Percentiles rank a stretch among this genome's conserved stretches.
Conservation (phyloP, 2,797 vertebrate species). For the Psittacula echo region DNA sequence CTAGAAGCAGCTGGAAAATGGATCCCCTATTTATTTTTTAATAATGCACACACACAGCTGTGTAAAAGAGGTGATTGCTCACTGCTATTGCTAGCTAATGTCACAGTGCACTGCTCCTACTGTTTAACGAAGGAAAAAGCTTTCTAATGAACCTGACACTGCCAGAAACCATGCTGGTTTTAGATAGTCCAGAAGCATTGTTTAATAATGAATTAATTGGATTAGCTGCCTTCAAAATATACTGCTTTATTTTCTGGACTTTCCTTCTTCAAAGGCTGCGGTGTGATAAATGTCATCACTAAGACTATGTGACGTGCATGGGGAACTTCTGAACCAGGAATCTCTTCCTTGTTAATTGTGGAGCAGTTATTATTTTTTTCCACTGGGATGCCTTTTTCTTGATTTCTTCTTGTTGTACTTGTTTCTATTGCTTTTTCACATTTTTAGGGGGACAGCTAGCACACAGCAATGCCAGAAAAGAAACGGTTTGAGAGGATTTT, state of each 20-base stretch:
- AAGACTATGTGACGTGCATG: constrained; percentile 13
- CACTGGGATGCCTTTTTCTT: background rate
- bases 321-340: constrained; percentile 40
- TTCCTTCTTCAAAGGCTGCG: constrained; percentile 39
- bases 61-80: background rate
- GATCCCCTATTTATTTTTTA: constrained; percentile 34
- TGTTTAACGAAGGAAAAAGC: constrained; percentile 37
- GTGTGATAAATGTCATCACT: constrained; percentile 68
- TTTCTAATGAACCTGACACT: constrained; percentile 46
- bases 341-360: constrained; percentile 59
- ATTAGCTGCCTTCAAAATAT: constrained; percentile 65
- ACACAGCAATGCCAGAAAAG: background rate
- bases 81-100: background rate
- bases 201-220: constrained; percentile 51
- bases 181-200: constrained; percentile 48
- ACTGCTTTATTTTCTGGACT: constrained; percentile 49
- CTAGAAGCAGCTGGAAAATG: background rate
- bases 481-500: background rate
- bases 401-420: background rate
- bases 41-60: constrained; percentile 1
- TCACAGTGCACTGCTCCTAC: constrained; percentile 41
- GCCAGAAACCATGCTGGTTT: constrained; percentile 61
- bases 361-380: background rate
- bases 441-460: background rate
- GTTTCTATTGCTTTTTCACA: background rate